phyloP scores from a whole-genome alignment of 1,140 invertebrate genomes.

The Anastrepha obliqua region DNA sequence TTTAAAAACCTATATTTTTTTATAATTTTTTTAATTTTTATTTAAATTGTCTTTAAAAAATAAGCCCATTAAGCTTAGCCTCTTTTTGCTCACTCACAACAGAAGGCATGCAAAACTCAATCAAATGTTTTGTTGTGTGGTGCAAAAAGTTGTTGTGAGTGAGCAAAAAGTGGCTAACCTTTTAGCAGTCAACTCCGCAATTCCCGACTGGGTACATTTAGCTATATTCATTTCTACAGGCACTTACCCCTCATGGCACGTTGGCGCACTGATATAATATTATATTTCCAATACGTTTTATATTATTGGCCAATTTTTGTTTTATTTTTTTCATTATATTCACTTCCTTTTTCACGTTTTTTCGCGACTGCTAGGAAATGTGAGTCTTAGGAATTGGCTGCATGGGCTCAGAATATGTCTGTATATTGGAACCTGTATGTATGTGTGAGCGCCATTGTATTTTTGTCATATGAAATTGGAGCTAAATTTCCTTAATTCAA shows the following conservation, averaged over 20 bases:
- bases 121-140: too few relatives aligned
- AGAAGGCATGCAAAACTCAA: too few relatives aligned
- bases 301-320: not conserved
- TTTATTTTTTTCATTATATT: not conserved
- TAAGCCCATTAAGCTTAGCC: too few relatives aligned
- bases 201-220: not conserved
- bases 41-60: too few relatives aligned
- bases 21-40: too few relatives aligned
- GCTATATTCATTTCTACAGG: not conserved
- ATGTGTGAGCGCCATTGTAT: not conserved
- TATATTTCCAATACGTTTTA: conserved; percentile 16
- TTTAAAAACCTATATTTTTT: too few relatives aligned
- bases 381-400: not conserved
- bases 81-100: too few relatives aligned
- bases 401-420: not conserved
- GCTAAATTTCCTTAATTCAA: not conserved
- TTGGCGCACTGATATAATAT: conserved; percentile 22
- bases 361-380: conserved; percentile 33
- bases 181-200: too few relatives aligned
- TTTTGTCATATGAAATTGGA: not conserved
- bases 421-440: not conserved
- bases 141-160: too few relatives aligned
- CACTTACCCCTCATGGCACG: not conserved
- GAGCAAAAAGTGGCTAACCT: too few relatives aligned
- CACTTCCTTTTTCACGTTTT: not conserved